Percentiles rank a stretch among this genome's conserved stretches.
Conservation (phyloP, 2,113 vertebrate genomes). For the Triplophysa siluroides region DNA sequence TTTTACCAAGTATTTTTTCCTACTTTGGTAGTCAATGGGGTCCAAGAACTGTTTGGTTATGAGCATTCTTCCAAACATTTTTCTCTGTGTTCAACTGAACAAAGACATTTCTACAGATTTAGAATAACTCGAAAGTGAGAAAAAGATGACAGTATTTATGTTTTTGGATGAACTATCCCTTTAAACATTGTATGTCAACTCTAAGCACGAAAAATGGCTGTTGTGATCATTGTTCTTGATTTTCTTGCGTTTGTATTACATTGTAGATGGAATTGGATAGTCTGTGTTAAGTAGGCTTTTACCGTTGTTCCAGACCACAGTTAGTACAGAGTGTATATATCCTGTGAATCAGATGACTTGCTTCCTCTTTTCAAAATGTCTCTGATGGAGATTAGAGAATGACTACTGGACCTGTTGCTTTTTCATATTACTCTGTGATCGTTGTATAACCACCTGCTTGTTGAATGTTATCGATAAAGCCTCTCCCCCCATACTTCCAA, state of each 20-base stretch:
- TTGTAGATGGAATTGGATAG: neutral
- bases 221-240: no score
- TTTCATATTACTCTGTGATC: neutral
- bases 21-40: no score
- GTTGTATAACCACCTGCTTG: neutral
- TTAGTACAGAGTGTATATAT: conserved; percentile 8
- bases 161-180: no score
- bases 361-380: neutral
- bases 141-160: no score
- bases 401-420: neutral
- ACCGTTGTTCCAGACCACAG: neutral
- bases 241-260: neutral
- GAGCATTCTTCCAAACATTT: no score
- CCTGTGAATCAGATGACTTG: conserved; percentile 15
- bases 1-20: no score
- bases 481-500: conserved; percentile 10
- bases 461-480: neutral
- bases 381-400: neutral
- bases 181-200: no score
- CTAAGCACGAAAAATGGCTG: no score
- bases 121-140: no score
- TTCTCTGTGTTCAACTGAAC: no score
- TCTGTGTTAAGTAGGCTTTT: neutral
- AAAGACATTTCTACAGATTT: no score
- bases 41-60: no score